These are phyloP conservation scores for Neria commutata DNA, from an alignment of 2,888 invertebrate genomes.

Conservation along the genomic window DNA sequence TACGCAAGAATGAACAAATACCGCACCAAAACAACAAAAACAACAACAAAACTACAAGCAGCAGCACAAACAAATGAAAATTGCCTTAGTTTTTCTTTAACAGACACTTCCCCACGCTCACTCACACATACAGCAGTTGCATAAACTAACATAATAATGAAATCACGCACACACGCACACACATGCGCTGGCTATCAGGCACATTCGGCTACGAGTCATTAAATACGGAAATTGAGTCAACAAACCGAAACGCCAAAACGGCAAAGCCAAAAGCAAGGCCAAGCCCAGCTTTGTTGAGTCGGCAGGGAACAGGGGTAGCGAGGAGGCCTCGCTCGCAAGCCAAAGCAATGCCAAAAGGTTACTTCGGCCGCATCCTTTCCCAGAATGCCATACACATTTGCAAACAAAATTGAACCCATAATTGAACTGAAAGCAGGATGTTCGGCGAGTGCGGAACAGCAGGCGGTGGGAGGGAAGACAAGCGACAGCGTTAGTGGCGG, in stretches of 20 bases:
- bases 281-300: too few relatives aligned
- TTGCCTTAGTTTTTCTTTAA: not conserved
- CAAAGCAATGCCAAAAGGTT: slow-evolving; percentile 14
- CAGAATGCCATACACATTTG: slow-evolving; percentile 21
- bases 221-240: slow-evolving; percentile 55
- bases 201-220: slow-evolving; percentile 53
- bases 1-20: not conserved
- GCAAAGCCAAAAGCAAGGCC: too few relatives aligned
- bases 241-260: slow-evolving; percentile 46
- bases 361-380: slow-evolving; percentile 14
- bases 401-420: slow-evolving; percentile 29
- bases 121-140: slow-evolving; percentile 1
- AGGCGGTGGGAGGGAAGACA: too few relatives aligned
- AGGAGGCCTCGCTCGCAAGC: too few relatives aligned
- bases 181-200: slow-evolving; percentile 38
- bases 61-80: slow-evolving; percentile 36
- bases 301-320: too few relatives aligned
- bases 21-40: slow-evolving; percentile 16
- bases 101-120: not conserved
- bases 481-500: too few relatives aligned
- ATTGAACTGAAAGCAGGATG: slow-evolving; percentile 28
- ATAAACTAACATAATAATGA: slow-evolving; percentile 21
- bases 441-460: not conserved
- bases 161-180: slow-evolving; percentile 4
- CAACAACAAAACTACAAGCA: slow-evolving; percentile 38